Evolutionary conservation across 2,797 vertebrate genomes (phyloP).

Genomic region (Poeciliopsis paucimaculata): DNA sequence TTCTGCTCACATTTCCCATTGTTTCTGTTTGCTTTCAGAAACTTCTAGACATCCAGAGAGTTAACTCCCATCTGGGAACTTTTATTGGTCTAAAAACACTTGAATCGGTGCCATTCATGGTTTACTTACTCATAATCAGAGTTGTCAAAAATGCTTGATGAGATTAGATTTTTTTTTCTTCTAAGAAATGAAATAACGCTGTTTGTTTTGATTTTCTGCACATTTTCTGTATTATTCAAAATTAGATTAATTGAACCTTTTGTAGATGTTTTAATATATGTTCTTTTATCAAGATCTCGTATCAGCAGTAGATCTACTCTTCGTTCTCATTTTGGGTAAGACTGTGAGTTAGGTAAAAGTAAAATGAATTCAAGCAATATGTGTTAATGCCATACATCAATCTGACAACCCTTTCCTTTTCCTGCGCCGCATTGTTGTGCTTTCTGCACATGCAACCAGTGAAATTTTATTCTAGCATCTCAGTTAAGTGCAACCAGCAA

Average conservation of each 20-base stretch:
- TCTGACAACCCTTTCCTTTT: not conserved
- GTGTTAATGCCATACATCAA: not conserved
- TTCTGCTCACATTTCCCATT: constrained; percentile 10
- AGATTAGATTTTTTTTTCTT: not conserved
- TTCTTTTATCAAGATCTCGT: not conserved
- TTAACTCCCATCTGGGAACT: constrained; percentile 7
- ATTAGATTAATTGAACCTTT: not conserved
- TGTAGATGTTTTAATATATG: not conserved
- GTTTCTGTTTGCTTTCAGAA: constrained; percentile 39
- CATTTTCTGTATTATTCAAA: not conserved
- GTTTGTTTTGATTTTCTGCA: not conserved
- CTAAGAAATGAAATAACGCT: not conserved
- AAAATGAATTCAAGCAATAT: not conserved
- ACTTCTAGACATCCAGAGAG: constrained; percentile 42
- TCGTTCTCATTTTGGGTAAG: not conserved
- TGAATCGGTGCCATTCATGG: not conserved
- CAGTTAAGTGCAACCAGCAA: constrained; percentile 11
- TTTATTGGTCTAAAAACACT: not conserved
- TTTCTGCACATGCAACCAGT: not conserved
- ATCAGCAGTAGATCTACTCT: not conserved
- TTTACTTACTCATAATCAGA: not conserved
- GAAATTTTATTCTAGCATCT: constrained; percentile 19
- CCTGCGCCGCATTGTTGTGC: not conserved
- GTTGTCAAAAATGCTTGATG: not conserved
- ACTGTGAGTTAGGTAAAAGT: not conserved